Base-by-base conservation (phyloP, 2,113 vertebrate genomes). In the Hucho hucho region DNA sequence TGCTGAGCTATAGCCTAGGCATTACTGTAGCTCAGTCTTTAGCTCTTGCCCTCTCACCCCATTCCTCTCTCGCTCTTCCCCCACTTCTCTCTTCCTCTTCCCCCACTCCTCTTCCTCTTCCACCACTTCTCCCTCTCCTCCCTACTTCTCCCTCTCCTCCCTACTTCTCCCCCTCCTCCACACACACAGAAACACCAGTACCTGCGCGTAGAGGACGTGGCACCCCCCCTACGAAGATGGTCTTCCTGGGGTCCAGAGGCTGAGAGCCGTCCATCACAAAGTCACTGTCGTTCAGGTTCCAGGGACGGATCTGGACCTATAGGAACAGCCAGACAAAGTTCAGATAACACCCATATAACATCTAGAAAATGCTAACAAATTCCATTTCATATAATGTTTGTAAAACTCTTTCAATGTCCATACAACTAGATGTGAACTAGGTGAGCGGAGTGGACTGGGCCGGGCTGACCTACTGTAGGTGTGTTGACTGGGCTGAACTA, bases 211-310 rank as follows among this genome's bases (percentile, higher is more conserved):
- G 91, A 75, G 98, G 98, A 83, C 98, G 95, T 88, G 98, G 98
- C 88, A 99, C 98, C 76, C 98, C 98, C 77, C 98, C 98, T 73
- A 99, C 98, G 92, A 99, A 99, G 90, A 99, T 99, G 37, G 98
- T 99, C 93, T 99, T 99, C 78, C 98, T 94, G 72, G 98, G 98
- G 84, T 99, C 98, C 81, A 99, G 92, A 70, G 98, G 97, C 87
- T 99, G 98, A 83, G 98, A 99, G 86, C 97, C 98, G 77, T 99
- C 98, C 98, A 99, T 99, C 75, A 99, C 98, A 91, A 99, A 99
- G 89, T 99, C 98, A 91, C 98, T 99, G 91, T 99, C 98, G 77
- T 98, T 99, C 74, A 99, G 95, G 90, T 99, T 99, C 98, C 98
- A 99, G 83, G 98, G 98, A 69, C 98, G 94, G 76, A 99, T 99